Base-by-base conservation (phyloP, 2,113 vertebrate genomes). In the Vulpes vulpes region DNA sequence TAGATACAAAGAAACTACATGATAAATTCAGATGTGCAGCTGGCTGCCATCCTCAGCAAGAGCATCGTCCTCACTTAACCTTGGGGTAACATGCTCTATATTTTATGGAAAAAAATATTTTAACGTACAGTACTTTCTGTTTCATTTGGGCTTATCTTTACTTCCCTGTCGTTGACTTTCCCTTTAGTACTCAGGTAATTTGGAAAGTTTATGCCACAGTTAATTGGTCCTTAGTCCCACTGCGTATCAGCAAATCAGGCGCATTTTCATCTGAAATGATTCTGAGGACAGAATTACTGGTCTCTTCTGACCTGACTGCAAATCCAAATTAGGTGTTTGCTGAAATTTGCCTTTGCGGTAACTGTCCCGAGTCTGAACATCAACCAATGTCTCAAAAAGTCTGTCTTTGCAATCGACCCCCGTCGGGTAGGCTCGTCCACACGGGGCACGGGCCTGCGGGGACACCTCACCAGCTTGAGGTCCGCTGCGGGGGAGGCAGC, bases 211-310 rank as follows among this genome's bases (percentile, higher is more conserved):
- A 86, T 57, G 73, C 30, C 27, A 88, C 49, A 55, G 60, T 65
- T 62, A 57, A 85, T 32, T 38, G 49, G 22, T 49, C 53, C 25
- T 55, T 67, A 67, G 86, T 62, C 76, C 30, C 15, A 59, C 38
- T 67, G 30, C 43, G 7, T 74, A 85, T n/a, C 49, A 76, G 59
- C n/a, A 69, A 64, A 87, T 11, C n/a, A 9, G 30, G 35, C 38
- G 82, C 49, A 59, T 84, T 97, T 94, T 89, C 35, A 73, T 43
- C 55, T 89, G 38, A 76, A 93, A 78, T 60, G 38, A 65, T 35
- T 73, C 53, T 69, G 67, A 69, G 32, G 67, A 69, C 67, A 69
- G 17, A 35, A 69, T 35, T 69, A 35, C 35, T n/a, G n/a, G 65
- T 69, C 65, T 67, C 49, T 89, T 76, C 51, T 90, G 25, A 90